Evolutionary conservation across 1,140 invertebrate genomes (phyloP), one percentile per base, ranked within the genome.

Genomic region (Heliothis subflexa): DNA sequence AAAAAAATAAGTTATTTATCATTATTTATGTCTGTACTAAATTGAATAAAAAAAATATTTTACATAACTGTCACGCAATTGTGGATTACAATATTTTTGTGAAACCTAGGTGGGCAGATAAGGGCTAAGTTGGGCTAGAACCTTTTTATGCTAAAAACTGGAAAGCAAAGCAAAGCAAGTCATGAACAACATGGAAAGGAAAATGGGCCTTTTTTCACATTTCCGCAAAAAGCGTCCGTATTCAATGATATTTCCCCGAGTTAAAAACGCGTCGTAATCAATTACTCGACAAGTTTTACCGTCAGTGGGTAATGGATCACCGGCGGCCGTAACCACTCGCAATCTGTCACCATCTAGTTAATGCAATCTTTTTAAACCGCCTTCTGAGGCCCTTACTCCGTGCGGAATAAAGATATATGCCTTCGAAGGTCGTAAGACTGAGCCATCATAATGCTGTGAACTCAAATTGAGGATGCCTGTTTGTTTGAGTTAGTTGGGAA

Each of bases 291-390:
- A 50, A 57, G 47, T 40, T 52, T 49, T 18, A 28, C 73, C 59
- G 73, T 75, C 73, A 75, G 13, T 45, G 45, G 57, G 73, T 75
- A 75, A 75, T 75, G 57, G 59, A 75, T 75, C 64, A 50, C 57
- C 18, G 33, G 45, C n/a, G 55, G 55, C 61, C 55, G 57, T 61
- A 68, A 68, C 16, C 55, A 14, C 14, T 68, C 64, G 50, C 73
- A 75, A 75, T 75, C 57, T 64, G 73, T 75, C 73, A 75, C 57
- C 73, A 62, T 50, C 54, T 33, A 50, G 18, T 75, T 75, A 75
- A 64, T 75, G 73, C 73, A 75, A 75, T 75, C 73, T 62, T 64
- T 75, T 62, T 52, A 21, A 68, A 68, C 64, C 13, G n/a, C 40
- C 33, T 33, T 28, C n/a, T 0, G 49, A 25, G 12, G 47, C 45